Conservation (phyloP, 2,113 vertebrate species). For the Gnathonemus echidnorhynchus region DNA sequence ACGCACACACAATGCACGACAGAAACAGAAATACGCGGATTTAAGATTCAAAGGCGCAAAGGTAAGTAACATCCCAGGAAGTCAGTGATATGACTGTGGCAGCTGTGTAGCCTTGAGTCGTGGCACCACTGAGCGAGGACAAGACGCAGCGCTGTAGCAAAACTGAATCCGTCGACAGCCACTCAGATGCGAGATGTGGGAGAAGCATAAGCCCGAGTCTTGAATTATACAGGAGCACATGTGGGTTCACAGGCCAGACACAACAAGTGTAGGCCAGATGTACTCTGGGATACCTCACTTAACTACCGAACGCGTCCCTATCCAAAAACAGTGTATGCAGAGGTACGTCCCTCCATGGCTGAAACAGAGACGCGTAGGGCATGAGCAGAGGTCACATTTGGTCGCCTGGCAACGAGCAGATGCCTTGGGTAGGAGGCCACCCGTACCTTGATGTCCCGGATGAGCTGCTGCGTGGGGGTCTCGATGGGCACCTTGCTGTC, state of each 20-base stretch:
- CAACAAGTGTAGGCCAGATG: slow-evolving; percentile 7
- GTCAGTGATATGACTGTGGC: not conserved
- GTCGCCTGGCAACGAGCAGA: not conserved
- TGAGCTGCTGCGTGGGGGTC: slow-evolving; percentile 86
- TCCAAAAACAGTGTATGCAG: slow-evolving; percentile 37
- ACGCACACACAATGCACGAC: not conserved
- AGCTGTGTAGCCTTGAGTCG: not conserved
- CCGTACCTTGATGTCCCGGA: slow-evolving; percentile 81
- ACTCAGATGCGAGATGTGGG: not conserved
- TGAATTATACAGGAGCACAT: not conserved
- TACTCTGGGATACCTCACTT: slow-evolving; percentile 54
- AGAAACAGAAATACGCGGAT: not conserved
- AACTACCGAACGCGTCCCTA: slow-evolving; percentile 49
- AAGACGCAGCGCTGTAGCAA: not conserved
- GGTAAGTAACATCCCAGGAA: not conserved
- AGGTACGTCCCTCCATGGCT: slow-evolving; percentile 24
- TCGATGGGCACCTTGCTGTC: slow-evolving; percentile 86
- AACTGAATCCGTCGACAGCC: not conserved
- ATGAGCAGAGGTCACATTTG: slow-evolving; percentile 19
- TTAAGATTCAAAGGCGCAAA: not conserved
- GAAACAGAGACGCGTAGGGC: slow-evolving; percentile 38
- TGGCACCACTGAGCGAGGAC: not conserved
- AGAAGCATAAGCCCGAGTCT: not conserved
- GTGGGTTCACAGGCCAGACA: not conserved
- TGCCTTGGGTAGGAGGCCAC: slow-evolving; percentile 26